phyloP scores from a whole-genome alignment of 1,140 invertebrate genomes.

The Sminthurinus signatus region DNA sequence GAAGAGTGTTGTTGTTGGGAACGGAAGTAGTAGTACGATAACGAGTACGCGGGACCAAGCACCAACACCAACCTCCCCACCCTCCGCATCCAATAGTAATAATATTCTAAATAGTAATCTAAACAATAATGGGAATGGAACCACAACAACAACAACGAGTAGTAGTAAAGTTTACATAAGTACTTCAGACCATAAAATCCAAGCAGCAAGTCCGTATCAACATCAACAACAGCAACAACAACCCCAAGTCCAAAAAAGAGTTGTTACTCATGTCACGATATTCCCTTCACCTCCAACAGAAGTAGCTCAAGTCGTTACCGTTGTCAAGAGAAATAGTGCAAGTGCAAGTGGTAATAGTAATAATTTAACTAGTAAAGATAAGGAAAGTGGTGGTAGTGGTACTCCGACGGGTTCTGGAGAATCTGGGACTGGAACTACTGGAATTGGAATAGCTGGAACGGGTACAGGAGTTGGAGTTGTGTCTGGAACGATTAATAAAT shows the following conservation, averaged over 20 bases:
- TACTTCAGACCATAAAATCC: conserved; percentile 15
- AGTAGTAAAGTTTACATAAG: conserved; percentile 27
- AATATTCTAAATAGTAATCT: too few relatives aligned
- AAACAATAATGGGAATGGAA: too few relatives aligned
- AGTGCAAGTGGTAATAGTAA: background rate
- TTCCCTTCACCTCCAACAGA: conserved; percentile 37
- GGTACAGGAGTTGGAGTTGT: conserved; percentile 3
- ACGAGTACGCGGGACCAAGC: conserved; percentile 1
- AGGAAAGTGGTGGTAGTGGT: background rate
- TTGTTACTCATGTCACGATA: conserved; percentile 41
- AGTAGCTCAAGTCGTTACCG: conserved; percentile 25
- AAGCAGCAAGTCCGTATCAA: too few relatives aligned
- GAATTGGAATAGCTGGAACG: too few relatives aligned
- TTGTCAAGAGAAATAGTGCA: background rate
- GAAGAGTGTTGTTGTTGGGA: background rate
- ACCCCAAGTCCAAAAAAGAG: conserved; percentile 36
- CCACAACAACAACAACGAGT: too few relatives aligned
- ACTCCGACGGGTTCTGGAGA: background rate
- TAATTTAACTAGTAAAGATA: background rate
- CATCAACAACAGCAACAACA: too few relatives aligned
- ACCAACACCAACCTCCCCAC: conserved; percentile 3
- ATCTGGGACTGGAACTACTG: background rate
- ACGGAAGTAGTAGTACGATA: background rate
- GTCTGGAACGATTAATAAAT: background rate
- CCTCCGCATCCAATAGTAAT: conserved; percentile 14